A percentile compares a stretch with the other conserved stretches of the same genome.
Conservation (phyloP, 2,888 invertebrate genomes). For the Drosophila infuscata region DNA sequence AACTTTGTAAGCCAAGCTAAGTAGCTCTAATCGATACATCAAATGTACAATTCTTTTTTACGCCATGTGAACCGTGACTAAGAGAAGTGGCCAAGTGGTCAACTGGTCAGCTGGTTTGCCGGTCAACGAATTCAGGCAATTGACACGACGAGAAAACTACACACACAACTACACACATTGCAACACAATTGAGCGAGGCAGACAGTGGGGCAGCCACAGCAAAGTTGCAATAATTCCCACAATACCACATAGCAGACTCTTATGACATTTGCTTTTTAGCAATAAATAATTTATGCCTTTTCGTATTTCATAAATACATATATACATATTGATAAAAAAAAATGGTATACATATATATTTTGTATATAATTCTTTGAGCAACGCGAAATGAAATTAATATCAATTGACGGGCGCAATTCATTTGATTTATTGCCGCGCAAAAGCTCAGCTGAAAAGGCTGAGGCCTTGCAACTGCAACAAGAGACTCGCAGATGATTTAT, state of each 20-base stretch:
- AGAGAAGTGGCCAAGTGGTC: slow-evolving; percentile 28
- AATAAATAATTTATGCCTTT: slow-evolving; percentile 77
- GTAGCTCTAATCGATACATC: slow-evolving; percentile 37
- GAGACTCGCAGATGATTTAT: slow-evolving; percentile 57
- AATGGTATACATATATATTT: slow-evolving; percentile 19
- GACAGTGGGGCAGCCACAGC: slow-evolving; percentile 11
- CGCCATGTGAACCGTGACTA: slow-evolving; percentile 45
- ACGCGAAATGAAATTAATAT: slow-evolving; percentile 66
- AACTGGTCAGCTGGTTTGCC: slow-evolving; percentile 16
- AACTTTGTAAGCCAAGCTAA: slow-evolving; percentile 1
- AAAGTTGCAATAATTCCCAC: slow-evolving; percentile 45
- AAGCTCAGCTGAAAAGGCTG: slow-evolving; percentile 14
- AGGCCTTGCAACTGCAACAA: slow-evolving; percentile 21
- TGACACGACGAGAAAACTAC: slow-evolving; percentile 59
- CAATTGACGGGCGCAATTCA: slow-evolving; percentile 61
- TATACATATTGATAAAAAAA: slow-evolving; percentile 21
- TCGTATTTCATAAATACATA: slow-evolving; percentile 32
- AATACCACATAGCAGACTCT: slow-evolving; percentile 51
- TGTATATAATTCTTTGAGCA: slow-evolving; percentile 44
- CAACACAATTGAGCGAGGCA: slow-evolving; percentile 49
- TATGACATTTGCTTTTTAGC: slow-evolving; percentile 79
- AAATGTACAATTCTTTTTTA: slow-evolving; percentile 17
- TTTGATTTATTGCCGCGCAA: slow-evolving; percentile 64
- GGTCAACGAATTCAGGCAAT: slow-evolving; percentile 51
- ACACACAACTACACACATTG: slow-evolving; percentile 44